phyloP scores from a whole-genome alignment of 1,140 invertebrate genomes.

The Ips typographus region DNA sequence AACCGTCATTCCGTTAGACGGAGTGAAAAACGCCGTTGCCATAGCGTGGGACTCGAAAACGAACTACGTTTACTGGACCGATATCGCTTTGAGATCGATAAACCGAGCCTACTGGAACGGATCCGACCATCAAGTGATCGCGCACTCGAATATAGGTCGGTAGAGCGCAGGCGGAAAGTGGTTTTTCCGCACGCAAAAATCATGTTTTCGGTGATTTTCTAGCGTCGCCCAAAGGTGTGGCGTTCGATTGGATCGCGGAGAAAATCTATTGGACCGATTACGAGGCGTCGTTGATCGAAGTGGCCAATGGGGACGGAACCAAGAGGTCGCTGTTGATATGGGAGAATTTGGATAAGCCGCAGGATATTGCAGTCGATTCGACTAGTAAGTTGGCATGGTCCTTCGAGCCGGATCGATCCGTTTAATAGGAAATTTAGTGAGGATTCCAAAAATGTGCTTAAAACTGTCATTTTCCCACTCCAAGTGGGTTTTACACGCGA shows the following conservation, averaged over 20 bases:
- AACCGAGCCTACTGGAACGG: conserved; percentile 77
- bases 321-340: conserved; percentile 76
- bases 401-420: too few relatives aligned
- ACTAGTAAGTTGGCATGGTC: conserved; percentile 53
- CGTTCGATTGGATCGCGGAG: conserved; percentile 82
- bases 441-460: too few relatives aligned
- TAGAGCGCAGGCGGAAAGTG: neutral
- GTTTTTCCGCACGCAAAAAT: neutral
- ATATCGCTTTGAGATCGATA: conserved; percentile 80
- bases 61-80: conserved; percentile 86
- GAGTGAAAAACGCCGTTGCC: conserved; percentile 79
- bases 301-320: conserved; percentile 74
- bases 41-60: conserved; percentile 79
- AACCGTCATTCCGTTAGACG: conserved; percentile 73
- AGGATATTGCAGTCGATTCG: conserved; percentile 84
- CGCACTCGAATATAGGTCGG: conserved; percentile 68
- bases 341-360: conserved; percentile 77
- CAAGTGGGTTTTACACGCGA: neutral
- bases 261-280: conserved; percentile 91
- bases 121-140: conserved; percentile 69
- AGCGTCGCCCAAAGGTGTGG: conserved; percentile 68
- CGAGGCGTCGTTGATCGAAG: conserved; percentile 79
- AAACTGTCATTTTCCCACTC: neutral
- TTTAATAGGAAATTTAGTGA: too few relatives aligned
- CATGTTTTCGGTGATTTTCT: neutral